Conservation (phyloP, 1,140 invertebrate species). For the Grapholita molesta region DNA sequence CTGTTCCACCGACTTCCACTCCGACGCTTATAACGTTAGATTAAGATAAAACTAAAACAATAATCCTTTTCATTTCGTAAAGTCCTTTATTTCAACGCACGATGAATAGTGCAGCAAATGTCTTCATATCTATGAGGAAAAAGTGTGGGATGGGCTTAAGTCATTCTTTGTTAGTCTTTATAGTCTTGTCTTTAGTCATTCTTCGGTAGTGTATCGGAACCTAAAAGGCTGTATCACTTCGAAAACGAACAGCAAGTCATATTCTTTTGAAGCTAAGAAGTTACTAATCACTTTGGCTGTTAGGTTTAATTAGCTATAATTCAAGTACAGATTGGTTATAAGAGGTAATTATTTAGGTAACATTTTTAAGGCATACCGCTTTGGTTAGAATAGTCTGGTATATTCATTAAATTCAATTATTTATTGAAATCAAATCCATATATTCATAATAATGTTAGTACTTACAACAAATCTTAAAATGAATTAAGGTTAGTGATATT, state of each 20-base stretch:
- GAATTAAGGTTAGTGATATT: no score
- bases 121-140: slow-evolving; percentile 45
- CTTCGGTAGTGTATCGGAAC: no score
- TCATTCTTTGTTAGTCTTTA: slow-evolving; percentile 52
- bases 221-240: slow-evolving; percentile 23
- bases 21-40: slow-evolving; percentile 64
- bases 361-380: not conserved
- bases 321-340: slow-evolving; percentile 16
- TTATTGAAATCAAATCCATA: no score
- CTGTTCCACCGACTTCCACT: slow-evolving; percentile 36
- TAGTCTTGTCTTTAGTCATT: slow-evolving; percentile 12
- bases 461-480: no score
- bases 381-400: no score
- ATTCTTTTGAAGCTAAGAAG: not conserved
- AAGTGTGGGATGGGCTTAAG: slow-evolving; percentile 54
- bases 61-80: slow-evolving; percentile 70
- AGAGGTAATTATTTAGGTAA: not conserved
- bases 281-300: not conserved
- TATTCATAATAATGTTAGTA: no score
- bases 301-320: slow-evolving; percentile 34
- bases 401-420: no score
- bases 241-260: slow-evolving; percentile 23
- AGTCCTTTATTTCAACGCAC: slow-evolving; percentile 62
- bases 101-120: slow-evolving; percentile 53
- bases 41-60: slow-evolving; percentile 76